These are phyloP conservation scores for Stratiomys singularior DNA, from an alignment of 2,888 invertebrate species.

Conservation along the genomic window DNA sequence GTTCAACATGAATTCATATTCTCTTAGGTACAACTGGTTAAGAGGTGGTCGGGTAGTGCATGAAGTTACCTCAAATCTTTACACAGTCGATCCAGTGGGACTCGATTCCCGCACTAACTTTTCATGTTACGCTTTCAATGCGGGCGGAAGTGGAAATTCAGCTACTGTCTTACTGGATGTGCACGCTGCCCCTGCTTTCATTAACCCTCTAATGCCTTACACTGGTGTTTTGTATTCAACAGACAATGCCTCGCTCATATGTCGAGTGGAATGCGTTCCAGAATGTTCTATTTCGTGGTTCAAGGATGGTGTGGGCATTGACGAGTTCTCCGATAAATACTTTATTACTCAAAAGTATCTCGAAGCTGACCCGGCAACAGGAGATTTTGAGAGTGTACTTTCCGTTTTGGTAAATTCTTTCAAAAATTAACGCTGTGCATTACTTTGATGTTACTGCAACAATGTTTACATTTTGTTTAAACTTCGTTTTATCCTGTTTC, in stretches of 20 bases:
- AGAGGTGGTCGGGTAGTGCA: conserved; percentile 77
- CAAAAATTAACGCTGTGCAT: not conserved
- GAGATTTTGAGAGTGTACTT: conserved; percentile 88
- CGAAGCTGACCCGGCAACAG: conserved; percentile 79
- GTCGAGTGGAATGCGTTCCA: conserved; percentile 90
- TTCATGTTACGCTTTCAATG: conserved; percentile 87
- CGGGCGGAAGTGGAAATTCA: conserved; percentile 81
- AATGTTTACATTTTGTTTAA: conserved; percentile 1
- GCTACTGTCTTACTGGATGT: conserved; percentile 78
- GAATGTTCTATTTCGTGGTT: conserved; percentile 87
- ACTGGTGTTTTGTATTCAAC: conserved; percentile 83
- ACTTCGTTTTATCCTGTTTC: not conserved
- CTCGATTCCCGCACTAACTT: conserved; percentile 89
- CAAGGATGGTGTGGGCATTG: conserved; percentile 79
- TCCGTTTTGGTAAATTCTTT: conserved; percentile 76
- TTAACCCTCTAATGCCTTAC: conserved; percentile 83
- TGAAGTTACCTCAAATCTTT: conserved; percentile 79
- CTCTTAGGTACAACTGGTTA: conserved; percentile 77
- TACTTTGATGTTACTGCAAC: not conserved
- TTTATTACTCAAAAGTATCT: conserved; percentile 75
- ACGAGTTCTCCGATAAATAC: conserved; percentile 73
- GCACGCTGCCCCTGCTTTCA: conserved; percentile 87
- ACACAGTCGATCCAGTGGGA: conserved; percentile 85
- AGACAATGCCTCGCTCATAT: conserved; percentile 80
- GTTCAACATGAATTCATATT: conserved; percentile 6